These are phyloP conservation scores for Tonatia bakeri DNA, from an alignment of 2,113 vertebrate genomes.

Conservation along the genomic window DNA sequence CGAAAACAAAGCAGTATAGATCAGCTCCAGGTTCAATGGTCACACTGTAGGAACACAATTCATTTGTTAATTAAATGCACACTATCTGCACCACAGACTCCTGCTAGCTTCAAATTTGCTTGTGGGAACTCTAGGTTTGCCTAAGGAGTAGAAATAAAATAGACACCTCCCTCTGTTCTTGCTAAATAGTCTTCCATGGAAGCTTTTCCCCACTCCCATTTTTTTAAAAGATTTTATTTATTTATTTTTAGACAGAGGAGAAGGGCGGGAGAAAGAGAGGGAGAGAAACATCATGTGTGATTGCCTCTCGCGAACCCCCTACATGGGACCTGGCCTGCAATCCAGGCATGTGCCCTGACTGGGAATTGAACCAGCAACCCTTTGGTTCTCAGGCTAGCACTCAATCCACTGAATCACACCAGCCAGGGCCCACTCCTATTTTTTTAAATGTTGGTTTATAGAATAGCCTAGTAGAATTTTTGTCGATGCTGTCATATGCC, in stretches of 20 bases:
- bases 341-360: no score
- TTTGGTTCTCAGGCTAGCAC: no score
- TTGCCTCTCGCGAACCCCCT: no score
- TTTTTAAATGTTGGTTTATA: not conserved
- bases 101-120: constrained; percentile 59
- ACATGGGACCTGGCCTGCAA: no score
- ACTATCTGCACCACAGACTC: constrained; percentile 43
- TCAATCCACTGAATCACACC: no score
- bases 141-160: constrained; percentile 64
- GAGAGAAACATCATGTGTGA: no score
- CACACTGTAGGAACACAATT: constrained; percentile 67
- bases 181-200: not conserved
- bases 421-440: not conserved
- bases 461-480: constrained; percentile 5
- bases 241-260: no score
- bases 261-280: no score
- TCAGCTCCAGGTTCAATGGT: constrained; percentile 60
- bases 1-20: constrained; percentile 68
- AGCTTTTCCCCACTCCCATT: not conserved
- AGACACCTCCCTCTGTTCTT: not conserved
- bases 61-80: constrained; percentile 72
- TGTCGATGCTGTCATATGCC: not conserved
- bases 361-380: no score
- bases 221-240: not conserved
- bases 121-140: constrained; percentile 71